These are phyloP conservation scores for Gambusia holbrooki DNA, from an alignment of 2,113 vertebrate species.

Conservation along the genomic window DNA sequence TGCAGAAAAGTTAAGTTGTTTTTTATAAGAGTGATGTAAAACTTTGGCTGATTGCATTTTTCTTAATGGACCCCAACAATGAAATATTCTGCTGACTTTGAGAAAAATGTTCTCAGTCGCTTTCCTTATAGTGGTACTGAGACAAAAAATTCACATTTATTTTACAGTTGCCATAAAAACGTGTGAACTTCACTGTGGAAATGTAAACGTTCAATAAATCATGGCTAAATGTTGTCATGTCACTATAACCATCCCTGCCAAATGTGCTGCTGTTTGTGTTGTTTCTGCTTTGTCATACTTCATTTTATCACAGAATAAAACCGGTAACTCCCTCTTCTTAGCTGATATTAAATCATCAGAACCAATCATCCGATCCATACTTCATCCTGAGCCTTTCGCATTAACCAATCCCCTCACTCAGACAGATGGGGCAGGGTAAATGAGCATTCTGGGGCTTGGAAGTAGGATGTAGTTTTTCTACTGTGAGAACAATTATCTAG, in stretches of 20 bases:
- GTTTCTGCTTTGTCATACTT: constrained; percentile 24
- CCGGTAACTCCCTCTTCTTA: not conserved
- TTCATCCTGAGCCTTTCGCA: constrained; percentile 22
- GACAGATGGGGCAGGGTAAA: constrained; percentile 6
- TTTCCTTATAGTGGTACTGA: not conserved
- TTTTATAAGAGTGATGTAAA: not conserved
- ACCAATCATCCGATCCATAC: constrained; percentile 35
- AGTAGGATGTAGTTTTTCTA: constrained; percentile 41
- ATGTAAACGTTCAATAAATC: constrained; percentile 10
- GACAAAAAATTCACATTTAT: not conserved
- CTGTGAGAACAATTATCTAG: constrained; percentile 74
- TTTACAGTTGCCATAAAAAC: not conserved
- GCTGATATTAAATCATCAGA: constrained; percentile 35
- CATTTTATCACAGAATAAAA: constrained; percentile 11
- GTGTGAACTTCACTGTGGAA: constrained; percentile 1
- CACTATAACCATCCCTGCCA: constrained; percentile 12
- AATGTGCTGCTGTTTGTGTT: not conserved
- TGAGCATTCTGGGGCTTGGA: constrained; percentile 21
- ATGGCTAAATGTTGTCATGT: constrained; percentile 9
- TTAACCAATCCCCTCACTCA: constrained; percentile 20
- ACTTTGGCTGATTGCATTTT: not conserved
- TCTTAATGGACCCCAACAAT: not conserved
- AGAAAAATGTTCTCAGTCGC: not conserved
- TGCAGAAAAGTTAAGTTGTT: not conserved
- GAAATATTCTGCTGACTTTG: not conserved